Evolutionary conservation across 1,140 invertebrate species (phyloP).

Genomic region (Formica exsecta): DNA sequence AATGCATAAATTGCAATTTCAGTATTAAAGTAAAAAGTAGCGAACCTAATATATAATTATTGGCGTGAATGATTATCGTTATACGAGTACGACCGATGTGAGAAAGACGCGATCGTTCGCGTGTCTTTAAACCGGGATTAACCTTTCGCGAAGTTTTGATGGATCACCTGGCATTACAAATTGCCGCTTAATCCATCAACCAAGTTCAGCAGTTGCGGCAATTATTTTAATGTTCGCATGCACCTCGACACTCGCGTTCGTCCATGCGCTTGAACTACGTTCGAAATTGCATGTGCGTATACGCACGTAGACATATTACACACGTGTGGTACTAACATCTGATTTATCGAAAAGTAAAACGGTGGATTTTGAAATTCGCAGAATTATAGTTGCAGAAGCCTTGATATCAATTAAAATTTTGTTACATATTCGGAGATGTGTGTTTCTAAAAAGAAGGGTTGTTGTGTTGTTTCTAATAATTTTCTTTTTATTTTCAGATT

Average conservation of each 20-base stretch:
- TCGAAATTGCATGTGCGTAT: conserved; percentile 34
- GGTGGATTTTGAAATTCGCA: not conserved
- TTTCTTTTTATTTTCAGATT: not conserved
- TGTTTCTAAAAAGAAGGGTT: not conserved
- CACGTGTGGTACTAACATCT: not conserved
- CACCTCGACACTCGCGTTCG: conserved; percentile 4
- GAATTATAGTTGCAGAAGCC: not conserved
- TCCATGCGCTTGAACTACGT: not conserved
- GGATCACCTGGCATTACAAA: conserved; percentile 62
- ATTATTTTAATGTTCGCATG: conserved; percentile 46
- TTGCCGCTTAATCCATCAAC: conserved; percentile 63
- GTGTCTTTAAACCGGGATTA: conserved; percentile 58
- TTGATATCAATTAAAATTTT: not conserved
- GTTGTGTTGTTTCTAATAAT: not conserved
- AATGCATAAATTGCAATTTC: not conserved
- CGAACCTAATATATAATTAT: conserved; percentile 8
- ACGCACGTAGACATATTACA: not conserved
- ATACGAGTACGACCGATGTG: not conserved
- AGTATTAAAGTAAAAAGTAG: not conserved
- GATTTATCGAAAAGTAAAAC: not conserved
- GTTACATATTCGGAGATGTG: not conserved
- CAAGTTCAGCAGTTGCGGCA: conserved; percentile 56
- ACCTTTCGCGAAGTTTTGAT: conserved; percentile 63
- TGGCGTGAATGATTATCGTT: conserved; percentile 21
- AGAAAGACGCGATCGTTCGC: conserved; percentile 47